These are phyloP conservation scores for Esperia sulphurella DNA, from an alignment of 2,888 invertebrate genomes.

Conservation along the genomic window DNA sequence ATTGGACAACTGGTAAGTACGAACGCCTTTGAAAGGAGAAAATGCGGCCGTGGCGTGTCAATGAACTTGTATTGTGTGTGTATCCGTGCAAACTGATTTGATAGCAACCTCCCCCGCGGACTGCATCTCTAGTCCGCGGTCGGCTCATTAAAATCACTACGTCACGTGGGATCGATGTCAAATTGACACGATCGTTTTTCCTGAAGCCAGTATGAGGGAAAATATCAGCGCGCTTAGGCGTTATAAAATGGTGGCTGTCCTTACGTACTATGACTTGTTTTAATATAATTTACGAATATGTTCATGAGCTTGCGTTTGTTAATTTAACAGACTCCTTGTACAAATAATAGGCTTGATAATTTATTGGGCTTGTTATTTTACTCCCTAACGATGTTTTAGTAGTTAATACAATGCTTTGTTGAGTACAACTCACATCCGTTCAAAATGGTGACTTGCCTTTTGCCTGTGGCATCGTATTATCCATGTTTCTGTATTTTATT, in stretches of 20 bases:
- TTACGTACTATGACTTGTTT: conserved; percentile 61
- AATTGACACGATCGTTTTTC: conserved; percentile 79
- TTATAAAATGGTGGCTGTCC: conserved; percentile 79
- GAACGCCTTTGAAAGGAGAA: conserved; percentile 76
- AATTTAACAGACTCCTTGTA: conserved; percentile 35
- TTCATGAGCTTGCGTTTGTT: conserved; percentile 34
- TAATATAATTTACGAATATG: conserved; percentile 50
- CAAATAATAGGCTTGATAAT: conserved; percentile 40
- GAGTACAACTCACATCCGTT: conserved; percentile 75
- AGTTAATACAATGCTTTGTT: conserved; percentile 66
- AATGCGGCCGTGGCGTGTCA: conserved; percentile 81
- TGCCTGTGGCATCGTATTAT: conserved; percentile 27
- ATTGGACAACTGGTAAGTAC: conserved; percentile 95
- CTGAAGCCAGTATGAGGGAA: conserved; percentile 75
- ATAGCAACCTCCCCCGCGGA: conserved; percentile 83
- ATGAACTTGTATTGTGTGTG: conserved; percentile 81
- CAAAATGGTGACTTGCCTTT: conserved; percentile 83
- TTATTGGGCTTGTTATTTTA: conserved; percentile 38
- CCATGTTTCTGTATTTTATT: neutral
- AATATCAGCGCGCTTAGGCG: conserved; percentile 76
- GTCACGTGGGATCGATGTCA: conserved; percentile 87
- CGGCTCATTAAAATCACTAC: conserved; percentile 84
- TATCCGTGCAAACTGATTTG: conserved; percentile 81
- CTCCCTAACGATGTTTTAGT: conserved; percentile 36
- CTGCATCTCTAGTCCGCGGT: conserved; percentile 81